Evolutionary conservation across 2,797 vertebrate species (phyloP), one percentile per base, ranked within the genome.

Genomic region (Muscicapa comitata): DNA sequence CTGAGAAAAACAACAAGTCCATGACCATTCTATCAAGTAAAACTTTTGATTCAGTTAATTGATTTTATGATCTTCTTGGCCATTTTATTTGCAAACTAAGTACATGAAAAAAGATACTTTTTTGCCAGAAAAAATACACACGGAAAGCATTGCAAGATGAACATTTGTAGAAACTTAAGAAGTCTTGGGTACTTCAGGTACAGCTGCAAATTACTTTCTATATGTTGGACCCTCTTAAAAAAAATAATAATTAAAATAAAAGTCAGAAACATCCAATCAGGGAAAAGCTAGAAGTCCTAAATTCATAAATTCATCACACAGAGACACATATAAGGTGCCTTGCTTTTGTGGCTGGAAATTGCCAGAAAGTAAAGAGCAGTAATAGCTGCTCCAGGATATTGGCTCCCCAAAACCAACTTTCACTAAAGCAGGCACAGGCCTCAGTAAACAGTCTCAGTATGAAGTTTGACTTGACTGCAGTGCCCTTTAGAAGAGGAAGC

Each of bases 41-140:
- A 91, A 75, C 26, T 68, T 54, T n/a, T 2, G 2, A 50, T 53
- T 87, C 20, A 4, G 47, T 72, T 48, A 61, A 86, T 24, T 63
- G 17, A 61, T 79, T 85, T 78, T 72, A 78, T n/a, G 14, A 85
- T 14, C 6, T 67, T 48, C 33, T 87, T 73, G 54, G 28, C 9
- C 5, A n/a, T 42, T 83, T 82, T 63, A 77, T 75, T 79, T 84
- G 66, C 33, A 80, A 85, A 35, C 7, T n/a, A 72, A 76, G 13
- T 31, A 48, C 25, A 17, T 19, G 9, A 62, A 50, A 87, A 81
- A 35, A 29, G 28, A n/a, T 3, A 23, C 18, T 3, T 21, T 19
- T 33, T 37, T 45, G 42, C 66, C 3, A 16, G 6, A 23, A 85
- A 90, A 78, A 42, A 40, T 14, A 35, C 15, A 70, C 3, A 4